Base-by-base conservation (phyloP, 2,113 vertebrate species). In the Pelecanus crispus region DNA sequence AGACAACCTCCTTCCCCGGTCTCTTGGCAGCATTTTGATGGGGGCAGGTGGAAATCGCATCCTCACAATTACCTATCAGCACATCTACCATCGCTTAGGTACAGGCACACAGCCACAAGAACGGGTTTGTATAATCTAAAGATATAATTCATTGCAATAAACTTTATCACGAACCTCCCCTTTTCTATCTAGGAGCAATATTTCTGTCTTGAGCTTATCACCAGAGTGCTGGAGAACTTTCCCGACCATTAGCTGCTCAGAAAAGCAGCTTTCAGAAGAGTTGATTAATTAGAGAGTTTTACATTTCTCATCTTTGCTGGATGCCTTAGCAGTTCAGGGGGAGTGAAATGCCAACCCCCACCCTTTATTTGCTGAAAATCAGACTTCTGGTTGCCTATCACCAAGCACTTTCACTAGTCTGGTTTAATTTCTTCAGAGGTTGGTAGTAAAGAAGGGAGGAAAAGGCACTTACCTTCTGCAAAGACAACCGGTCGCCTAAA, bases 71-170 rank as follows among this genome's bases (percentile, higher is more conserved):
- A 12, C 55, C 65, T 2, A 1, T 1, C 0, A 0, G 36, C 22
- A 3, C 2, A 1, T 1, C 34, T 16, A 1, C 40, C 0, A 1
- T 9, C 0, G 19, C 59, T n/a, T 11, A 0, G 67, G 34, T 1
- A 4, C 11, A 2, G 18, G 58, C 52, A 44, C 18, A 2, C 6
- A 5, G 58, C 50, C 4, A 1, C 67, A 2, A 8, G 34, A 9
- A 6, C 0, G 3, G 24, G 6, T 40, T 15, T 34, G 17, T 15
- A 3, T 5, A 2, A 20, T 9, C 32, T 22, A 12, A 36, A 53
- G 65, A 2, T 4, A 9, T 0, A 8, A 63, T 36, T 45, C 12
- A 5, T 29, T 8, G 28, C 61, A 5, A n/a, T 56, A n/a, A 86
- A 47, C 58, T 36, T 38, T 4, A 50, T 22, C 34, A 7, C 8